These are phyloP conservation scores for Brachyalestes nurse DNA, from an alignment of 2,797 vertebrate genomes.

Conservation along the genomic window DNA sequence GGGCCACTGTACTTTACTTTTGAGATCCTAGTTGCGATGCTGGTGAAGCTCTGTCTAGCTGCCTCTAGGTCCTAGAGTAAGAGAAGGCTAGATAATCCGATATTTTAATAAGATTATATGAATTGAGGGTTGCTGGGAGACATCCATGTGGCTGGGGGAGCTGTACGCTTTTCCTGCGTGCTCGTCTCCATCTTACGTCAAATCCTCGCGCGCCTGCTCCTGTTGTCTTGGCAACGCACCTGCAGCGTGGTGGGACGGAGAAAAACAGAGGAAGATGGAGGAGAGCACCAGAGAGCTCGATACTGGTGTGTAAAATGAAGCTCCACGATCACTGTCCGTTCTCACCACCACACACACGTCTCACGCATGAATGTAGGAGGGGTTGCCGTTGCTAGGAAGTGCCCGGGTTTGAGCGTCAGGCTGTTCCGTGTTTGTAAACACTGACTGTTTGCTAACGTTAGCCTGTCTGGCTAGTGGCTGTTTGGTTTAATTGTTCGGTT, in stretches of 20 bases:
- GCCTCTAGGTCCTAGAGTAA: not conserved
- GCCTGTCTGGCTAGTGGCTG: not conserved
- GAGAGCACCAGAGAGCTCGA: slow-evolving; percentile 77
- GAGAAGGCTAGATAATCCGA: not conserved
- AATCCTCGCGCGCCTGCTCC: slow-evolving; percentile 36
- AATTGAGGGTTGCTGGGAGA: slow-evolving; percentile 30
- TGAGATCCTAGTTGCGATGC: too few species aligned
- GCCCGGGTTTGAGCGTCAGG: not conserved
- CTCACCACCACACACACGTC: not conserved
- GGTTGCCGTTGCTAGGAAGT: not conserved
- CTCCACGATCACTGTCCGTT: slow-evolving; percentile 13
- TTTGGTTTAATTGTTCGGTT: not conserved
- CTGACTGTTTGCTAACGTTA: slow-evolving; percentile 22
- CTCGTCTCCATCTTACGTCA: slow-evolving; percentile 38
- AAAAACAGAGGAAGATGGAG: slow-evolving; percentile 80
- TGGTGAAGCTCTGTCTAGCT: too few species aligned
- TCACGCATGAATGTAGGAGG: slow-evolving; percentile 8
- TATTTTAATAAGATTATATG: not conserved
- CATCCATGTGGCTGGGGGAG: slow-evolving; percentile 59
- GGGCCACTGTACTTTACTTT: too few species aligned
- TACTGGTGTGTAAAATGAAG: slow-evolving; percentile 79
- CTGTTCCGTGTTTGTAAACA: slow-evolving; percentile 24
- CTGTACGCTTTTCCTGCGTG: slow-evolving; percentile 36
- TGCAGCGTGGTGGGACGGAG: slow-evolving; percentile 66
- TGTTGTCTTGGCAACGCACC: slow-evolving; percentile 78